These are phyloP conservation scores for Anadara kagoshimensis DNA, from an alignment of 1,140 invertebrate species.

Conservation along the genomic window DNA sequence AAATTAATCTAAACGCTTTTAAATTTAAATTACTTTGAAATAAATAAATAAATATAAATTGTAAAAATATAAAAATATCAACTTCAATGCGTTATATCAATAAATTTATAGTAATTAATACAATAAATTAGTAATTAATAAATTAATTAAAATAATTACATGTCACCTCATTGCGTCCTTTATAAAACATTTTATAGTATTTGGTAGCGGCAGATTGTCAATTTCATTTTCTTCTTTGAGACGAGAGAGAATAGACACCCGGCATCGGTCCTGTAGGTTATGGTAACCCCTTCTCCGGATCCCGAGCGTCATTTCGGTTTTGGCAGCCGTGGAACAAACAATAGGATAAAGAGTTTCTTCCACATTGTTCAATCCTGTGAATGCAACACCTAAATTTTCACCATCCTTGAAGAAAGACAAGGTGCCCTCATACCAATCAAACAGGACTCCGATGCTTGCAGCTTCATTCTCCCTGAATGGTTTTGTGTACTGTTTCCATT, in stretches of 20 bases:
- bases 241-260: slow-evolving; percentile 62
- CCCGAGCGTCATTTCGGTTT: slow-evolving; percentile 82
- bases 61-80: too few species aligned
- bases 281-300: slow-evolving; percentile 78
- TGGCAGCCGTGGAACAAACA: slow-evolving; percentile 84
- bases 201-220: slow-evolving; percentile 66
- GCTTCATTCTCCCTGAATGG: slow-evolving; percentile 83
- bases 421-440: slow-evolving; percentile 82
- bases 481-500: slow-evolving; percentile 78
- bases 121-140: too few species aligned
- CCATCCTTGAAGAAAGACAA: slow-evolving; percentile 85
- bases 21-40: too few species aligned
- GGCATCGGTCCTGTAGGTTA: slow-evolving; percentile 80
- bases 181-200: slow-evolving; percentile 62
- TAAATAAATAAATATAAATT: too few species aligned
- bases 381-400: slow-evolving; percentile 79
- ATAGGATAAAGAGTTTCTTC: slow-evolving; percentile 81
- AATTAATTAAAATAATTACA: too few species aligned
- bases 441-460: slow-evolving; percentile 80
- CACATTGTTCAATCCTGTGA: slow-evolving; percentile 72
- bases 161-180: slow-evolving; percentile 16
- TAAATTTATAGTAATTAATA: too few species aligned
- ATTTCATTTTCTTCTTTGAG: slow-evolving; percentile 53
- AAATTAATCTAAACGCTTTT: too few species aligned
- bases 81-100: too few species aligned